A percentile compares a stretch with the other conserved stretches of the same genome.
Conservation (phyloP, 1,140 invertebrate species). For the Diachasma alloeum region DNA sequence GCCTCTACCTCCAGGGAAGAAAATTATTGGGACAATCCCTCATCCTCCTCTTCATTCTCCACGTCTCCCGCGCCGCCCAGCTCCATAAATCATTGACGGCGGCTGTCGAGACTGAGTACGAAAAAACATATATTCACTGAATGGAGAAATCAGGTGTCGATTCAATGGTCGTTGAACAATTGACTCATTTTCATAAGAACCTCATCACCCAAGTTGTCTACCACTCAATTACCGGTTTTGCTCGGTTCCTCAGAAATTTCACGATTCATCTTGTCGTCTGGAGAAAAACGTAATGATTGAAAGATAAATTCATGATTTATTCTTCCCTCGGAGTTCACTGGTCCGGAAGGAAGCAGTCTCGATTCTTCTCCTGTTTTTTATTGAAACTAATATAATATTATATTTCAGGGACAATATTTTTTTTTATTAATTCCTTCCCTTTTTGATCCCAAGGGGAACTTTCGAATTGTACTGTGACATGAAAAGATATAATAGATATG, state of each 20-base stretch:
- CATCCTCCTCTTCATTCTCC: conserved; percentile 17
- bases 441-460: too few species aligned
- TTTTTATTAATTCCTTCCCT: too few species aligned
- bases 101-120: neutral
- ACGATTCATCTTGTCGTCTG: neutral
- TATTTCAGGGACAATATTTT: too few species aligned
- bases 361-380: too few species aligned
- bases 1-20: neutral
- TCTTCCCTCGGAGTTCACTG: neutral
- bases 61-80: too few species aligned
- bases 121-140: neutral
- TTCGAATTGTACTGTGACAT: too few species aligned
- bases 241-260: neutral
- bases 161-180: conserved; percentile 24
- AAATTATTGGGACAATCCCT: neutral
- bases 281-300: neutral
- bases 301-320: neutral
- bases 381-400: too few species aligned
- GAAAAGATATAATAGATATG: too few species aligned
- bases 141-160: conserved; percentile 23
- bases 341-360: too few species aligned
- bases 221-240: conserved; percentile 16
- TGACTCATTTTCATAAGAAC: conserved; percentile 13
- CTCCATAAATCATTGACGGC: neutral
- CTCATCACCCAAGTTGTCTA: neutral